These are phyloP conservation scores for Lutjanus erythropterus DNA, from an alignment of 2,113 vertebrate species.

Conservation along the genomic window DNA sequence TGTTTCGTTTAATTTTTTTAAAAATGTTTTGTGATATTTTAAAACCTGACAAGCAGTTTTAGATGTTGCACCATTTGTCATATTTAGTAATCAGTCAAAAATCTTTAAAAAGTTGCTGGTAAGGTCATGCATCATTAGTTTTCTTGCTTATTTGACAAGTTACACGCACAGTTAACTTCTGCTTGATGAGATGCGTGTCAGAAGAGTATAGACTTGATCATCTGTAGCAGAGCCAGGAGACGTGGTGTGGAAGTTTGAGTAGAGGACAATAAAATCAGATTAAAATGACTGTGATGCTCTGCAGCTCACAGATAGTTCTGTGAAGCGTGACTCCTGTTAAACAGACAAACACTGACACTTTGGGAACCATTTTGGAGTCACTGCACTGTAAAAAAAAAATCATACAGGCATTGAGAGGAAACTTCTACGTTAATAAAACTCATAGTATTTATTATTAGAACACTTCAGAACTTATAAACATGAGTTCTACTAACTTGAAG, in stretches of 20 bases:
- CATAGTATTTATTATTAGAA: too few relatives aligned
- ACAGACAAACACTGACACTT: conserved; percentile 8
- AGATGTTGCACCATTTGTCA: not conserved
- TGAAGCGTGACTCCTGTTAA: not conserved
- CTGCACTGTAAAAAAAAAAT: too few relatives aligned
- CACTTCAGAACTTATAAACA: too few relatives aligned
- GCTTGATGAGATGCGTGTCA: not conserved
- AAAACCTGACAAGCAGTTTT: not conserved
- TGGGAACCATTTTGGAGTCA: not conserved
- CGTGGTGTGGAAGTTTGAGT: not conserved
- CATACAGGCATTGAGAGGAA: too few relatives aligned
- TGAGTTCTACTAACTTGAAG: too few relatives aligned
- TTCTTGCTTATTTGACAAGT: not conserved
- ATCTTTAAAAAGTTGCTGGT: not conserved
- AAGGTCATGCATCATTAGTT: not conserved
- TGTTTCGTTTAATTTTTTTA: not conserved
- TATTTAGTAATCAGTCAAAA: not conserved
- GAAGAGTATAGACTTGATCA: not conserved
- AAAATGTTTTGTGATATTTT: not conserved
- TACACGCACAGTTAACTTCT: not conserved
- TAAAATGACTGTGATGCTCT: not conserved
- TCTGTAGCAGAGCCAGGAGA: not conserved
- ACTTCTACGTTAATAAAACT: too few relatives aligned
- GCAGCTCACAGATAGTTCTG: conserved; percentile 18
- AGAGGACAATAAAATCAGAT: not conserved